Percentiles rank a stretch among this genome's conserved stretches.
Conservation (phyloP, 2,113 vertebrate genomes). For the Clupea harengus region DNA sequence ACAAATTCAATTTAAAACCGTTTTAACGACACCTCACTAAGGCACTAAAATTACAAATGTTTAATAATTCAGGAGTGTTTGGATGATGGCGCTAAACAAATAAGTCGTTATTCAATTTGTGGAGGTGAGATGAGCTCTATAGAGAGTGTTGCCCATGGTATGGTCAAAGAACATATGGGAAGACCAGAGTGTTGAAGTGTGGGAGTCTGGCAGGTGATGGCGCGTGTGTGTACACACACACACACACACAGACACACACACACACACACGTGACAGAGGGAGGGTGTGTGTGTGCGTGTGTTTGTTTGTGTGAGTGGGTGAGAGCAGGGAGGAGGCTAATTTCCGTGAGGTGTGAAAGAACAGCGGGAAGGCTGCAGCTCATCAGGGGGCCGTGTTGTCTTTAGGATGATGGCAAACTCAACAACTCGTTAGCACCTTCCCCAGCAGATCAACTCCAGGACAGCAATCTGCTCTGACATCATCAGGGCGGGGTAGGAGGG, state of each 20-base stretch:
- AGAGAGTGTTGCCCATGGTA: background rate
- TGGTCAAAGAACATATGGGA: background rate
- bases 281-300: background rate
- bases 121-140: background rate
- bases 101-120: no score
- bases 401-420: background rate
- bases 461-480: background rate
- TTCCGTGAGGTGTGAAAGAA: background rate
- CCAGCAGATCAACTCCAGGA: background rate
- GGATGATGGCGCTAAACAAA: no score
- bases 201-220: background rate
- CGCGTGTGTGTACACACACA: background rate
- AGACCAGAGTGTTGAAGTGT: background rate
- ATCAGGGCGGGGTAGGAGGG: background rate
- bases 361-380: background rate
- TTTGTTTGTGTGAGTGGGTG: background rate
- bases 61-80: no score
- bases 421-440: background rate
- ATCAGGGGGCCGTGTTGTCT: background rate
- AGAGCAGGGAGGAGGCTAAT: background rate
- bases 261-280: background rate
- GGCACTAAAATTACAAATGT: no score
- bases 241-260: no score
- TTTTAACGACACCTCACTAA: no score
- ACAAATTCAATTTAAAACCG: no score